These are phyloP conservation scores for Sebastes melanostomus DNA, from an alignment of 2,797 vertebrate species.

Conservation along the genomic window DNA sequence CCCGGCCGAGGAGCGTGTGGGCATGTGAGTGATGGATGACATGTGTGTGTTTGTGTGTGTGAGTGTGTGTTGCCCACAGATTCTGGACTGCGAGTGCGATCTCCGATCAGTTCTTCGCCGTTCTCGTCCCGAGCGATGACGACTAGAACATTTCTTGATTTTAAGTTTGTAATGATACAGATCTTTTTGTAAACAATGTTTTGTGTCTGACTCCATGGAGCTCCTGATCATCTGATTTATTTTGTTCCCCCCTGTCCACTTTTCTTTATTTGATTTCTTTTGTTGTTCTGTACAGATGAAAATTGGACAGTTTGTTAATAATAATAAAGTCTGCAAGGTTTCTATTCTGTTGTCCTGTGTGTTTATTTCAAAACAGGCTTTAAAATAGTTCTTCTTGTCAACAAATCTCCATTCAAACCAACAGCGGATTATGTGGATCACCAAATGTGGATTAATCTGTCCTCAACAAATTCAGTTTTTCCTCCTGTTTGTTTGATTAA, in stretches of 20 bases:
- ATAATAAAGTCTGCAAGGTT: constrained; percentile 94
- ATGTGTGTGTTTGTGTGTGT: background rate
- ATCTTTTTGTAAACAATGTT: constrained; percentile 81
- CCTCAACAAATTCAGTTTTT: no score
- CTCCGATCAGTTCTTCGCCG: constrained; percentile 24
- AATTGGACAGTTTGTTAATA: constrained; percentile 94
- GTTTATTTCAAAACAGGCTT: background rate
- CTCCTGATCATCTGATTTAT: constrained; percentile 69
- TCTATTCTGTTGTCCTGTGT: constrained; percentile 68
- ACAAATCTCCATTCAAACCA: background rate
- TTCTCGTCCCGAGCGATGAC: constrained; percentile 43
- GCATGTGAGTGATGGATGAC: background rate
- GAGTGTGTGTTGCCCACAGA: constrained; percentile 1
- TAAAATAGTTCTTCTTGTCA: background rate
- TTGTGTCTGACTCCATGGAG: constrained; percentile 69
- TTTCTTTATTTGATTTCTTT: constrained; percentile 29
- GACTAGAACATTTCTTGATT: constrained; percentile 40
- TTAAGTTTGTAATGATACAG: constrained; percentile 43
- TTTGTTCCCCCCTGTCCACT: constrained; percentile 12
- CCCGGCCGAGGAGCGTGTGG: constrained; percentile 13
- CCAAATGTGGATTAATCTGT: no score
- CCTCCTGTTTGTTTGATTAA: no score
- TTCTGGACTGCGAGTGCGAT: constrained; percentile 9
- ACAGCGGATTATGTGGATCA: no score
- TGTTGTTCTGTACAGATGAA: constrained; percentile 91